phyloP scores from a whole-genome alignment of 2,888 invertebrate genomes.

The Crioceris asparagi region DNA sequence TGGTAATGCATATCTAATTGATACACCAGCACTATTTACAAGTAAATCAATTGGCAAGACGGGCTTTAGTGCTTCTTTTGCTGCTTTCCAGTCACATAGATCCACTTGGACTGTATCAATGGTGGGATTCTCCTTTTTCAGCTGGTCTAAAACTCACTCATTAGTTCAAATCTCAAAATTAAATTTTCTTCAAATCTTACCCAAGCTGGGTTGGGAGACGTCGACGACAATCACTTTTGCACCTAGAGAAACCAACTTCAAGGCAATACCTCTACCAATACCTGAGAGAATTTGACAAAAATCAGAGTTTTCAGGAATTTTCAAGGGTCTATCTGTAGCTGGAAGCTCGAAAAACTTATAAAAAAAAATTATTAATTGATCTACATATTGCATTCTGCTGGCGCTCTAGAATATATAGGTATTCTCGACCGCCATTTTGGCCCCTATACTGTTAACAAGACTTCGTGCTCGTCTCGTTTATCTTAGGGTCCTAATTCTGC shows the following conservation, averaged over 20 bases:
- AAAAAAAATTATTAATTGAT: background rate
- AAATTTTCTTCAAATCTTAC: conserved; percentile 11
- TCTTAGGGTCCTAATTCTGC: no score
- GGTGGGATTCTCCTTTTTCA: conserved; percentile 49
- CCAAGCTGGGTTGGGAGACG: conserved; percentile 51
- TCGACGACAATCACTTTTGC: conserved; percentile 70
- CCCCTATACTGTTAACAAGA: no score
- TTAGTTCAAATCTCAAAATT: background rate
- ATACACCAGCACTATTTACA: conserved; percentile 79
- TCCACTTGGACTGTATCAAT: conserved; percentile 59
- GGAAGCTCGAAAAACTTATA: no score
- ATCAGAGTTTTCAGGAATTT: background rate
- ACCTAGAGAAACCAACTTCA: conserved; percentile 52
- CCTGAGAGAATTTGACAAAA: conserved; percentile 33
- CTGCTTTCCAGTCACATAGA: conserved; percentile 61
- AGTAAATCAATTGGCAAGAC: conserved; percentile 64
- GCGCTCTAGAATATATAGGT: no score
- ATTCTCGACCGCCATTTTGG: no score
- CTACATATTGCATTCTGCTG: background rate
- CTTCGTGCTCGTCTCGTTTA: no score
- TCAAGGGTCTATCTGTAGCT: no score
- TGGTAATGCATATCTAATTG: conserved; percentile 55
- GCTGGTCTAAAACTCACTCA: conserved; percentile 17
- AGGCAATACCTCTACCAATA: conserved; percentile 48
- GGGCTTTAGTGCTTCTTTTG: conserved; percentile 45